Base-by-base conservation (phyloP, 2,113 vertebrate genomes). In the Muntiacus muntjak region DNA sequence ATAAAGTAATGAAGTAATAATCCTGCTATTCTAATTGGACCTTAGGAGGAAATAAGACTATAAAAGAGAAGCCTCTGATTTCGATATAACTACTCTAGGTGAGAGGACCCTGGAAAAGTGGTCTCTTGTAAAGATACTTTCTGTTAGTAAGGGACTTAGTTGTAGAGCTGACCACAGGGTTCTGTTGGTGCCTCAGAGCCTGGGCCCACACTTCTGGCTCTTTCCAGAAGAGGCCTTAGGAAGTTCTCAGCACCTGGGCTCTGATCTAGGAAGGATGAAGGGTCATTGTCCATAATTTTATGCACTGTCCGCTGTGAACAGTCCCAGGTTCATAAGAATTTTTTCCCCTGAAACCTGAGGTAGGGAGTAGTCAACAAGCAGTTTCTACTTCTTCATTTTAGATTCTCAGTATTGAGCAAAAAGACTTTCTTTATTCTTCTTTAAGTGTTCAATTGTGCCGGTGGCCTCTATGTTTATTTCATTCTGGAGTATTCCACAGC, bases 271-370 rank as follows among this genome's bases (percentile, higher is more conserved):
- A 28, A 91, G 36, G 21, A 28, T 50, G 76, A 50, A 79, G 45
- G 4, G 21, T 54, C 55, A 85, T 19, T 3, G 28, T 23, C 26
- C 33, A 12, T 45, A 64, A 62, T 47, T 26, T 26, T 12, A 28
- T 36, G 21, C 17, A 2, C 36, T 21, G 10, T n/a, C 67, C 5
- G 0, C 25, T 40, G 43, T 19, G 6, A 8, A 26, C 5, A 3
- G 45, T 33, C 81, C 45, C 6, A n/a, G 25, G 33, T 28, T 60
- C 55, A 2, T 12, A n/a, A 58, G 74, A 71, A 25, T 17, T 83
- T 71, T 50, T 47, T 57, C 64, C 50, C 36, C 26, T 52, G 50
- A 26, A 10, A 57, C 10, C 33, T 16, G 19, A 71, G 26, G 25
- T 67, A 50, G 74, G 25, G 21, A 50, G 17, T 14, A 21, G 54